These are phyloP conservation scores for Pipistrellus pipistrellus DNA, from an alignment of 2,797 vertebrate genomes.

Conservation along the genomic window DNA sequence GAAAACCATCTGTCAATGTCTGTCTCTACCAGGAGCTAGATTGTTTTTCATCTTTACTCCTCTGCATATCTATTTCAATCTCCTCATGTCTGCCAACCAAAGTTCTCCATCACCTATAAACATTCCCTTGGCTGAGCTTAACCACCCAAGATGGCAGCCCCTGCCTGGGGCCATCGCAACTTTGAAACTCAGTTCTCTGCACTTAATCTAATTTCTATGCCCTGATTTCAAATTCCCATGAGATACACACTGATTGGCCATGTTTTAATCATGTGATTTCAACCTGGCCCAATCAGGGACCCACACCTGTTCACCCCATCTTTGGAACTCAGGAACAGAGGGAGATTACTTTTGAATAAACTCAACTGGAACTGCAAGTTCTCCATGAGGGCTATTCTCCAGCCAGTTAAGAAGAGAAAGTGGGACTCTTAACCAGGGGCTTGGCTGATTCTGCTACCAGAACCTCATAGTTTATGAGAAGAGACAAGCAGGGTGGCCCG, in stretches of 20 bases:
- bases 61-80: neutral
- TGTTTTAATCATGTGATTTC: slow-evolving; percentile 54
- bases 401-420: neutral
- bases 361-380: neutral
- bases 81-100: neutral
- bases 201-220: neutral
- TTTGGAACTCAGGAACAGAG: neutral
- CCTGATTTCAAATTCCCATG: slow-evolving; percentile 45
- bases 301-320: neutral
- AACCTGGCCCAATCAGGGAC: slow-evolving; percentile 9
- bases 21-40: neutral
- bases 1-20: neutral
- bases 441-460: neutral
- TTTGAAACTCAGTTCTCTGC: neutral
- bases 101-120: neutral
- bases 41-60: neutral
- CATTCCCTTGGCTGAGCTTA: neutral
- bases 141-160: neutral
- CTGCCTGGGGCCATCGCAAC: neutral
- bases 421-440: too few relatives aligned
- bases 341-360: neutral
- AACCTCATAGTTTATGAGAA: neutral
- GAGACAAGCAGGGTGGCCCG: slow-evolving; percentile 12
- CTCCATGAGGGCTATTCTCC: neutral
- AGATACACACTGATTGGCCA: slow-evolving; percentile 42